Evolutionary conservation across 2,888 invertebrate genomes (phyloP).

Genomic region (Scelioninae gen. 2): DNA sequence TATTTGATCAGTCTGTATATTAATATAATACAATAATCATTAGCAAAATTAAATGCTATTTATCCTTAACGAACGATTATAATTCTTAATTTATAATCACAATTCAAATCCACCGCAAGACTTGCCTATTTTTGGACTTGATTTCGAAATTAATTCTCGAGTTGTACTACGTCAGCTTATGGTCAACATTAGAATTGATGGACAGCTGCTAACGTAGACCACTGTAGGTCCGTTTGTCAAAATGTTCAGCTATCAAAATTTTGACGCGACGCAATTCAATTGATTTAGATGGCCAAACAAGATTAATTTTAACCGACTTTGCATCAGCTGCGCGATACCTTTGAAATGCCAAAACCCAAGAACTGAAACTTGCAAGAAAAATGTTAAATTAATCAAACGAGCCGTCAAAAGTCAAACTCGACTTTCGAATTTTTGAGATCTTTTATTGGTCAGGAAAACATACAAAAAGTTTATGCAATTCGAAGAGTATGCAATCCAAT

Average conservation of each 20-base stretch:
- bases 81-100: too few species aligned
- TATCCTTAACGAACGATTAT: too few species aligned
- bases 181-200: conserved; percentile 44
- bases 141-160: conserved; percentile 21
- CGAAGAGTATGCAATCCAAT: conserved; percentile 67
- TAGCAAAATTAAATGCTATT: too few species aligned
- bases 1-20: too few species aligned
- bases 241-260: conserved; percentile 46
- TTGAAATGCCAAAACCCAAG: too few species aligned
- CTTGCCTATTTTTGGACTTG: conserved; percentile 3
- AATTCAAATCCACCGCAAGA: too few species aligned
- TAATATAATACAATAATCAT: too few species aligned
- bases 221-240: conserved; percentile 46
- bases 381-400: background rate
- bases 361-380: background rate
- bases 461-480: conserved; percentile 71
- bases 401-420: background rate
- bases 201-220: conserved; percentile 51
- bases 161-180: conserved; percentile 41
- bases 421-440: conserved; percentile 64
- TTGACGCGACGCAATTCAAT: conserved; percentile 40
- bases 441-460: conserved; percentile 71
- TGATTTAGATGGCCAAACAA: conserved; percentile 44
- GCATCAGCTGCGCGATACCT: too few species aligned
- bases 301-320: conserved; percentile 38